Conservation (phyloP, 2,888 invertebrate species). For the Polydrusus pterygomalis region DNA sequence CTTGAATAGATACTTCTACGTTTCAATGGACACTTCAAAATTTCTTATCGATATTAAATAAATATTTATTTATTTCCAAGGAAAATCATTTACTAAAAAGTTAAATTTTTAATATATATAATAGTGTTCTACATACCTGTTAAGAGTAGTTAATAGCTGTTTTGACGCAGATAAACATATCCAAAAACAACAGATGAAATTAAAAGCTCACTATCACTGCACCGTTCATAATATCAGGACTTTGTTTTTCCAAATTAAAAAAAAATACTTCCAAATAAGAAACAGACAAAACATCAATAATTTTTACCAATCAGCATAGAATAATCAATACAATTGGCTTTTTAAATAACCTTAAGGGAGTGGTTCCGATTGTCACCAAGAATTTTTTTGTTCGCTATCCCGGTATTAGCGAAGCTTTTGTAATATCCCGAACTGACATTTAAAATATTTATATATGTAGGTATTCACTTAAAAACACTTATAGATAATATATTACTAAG, state of each 20-base stretch:
- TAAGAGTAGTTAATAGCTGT: not conserved
- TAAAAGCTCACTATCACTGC: not conserved
- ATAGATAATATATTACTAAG: constrained; percentile 44
- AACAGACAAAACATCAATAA: no score
- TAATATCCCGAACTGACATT: not conserved
- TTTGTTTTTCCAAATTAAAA: constrained; percentile 1
- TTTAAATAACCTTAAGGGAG: constrained; percentile 43
- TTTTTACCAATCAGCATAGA: constrained; percentile 24
- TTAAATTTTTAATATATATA: constrained; percentile 1
- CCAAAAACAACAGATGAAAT: not conserved
- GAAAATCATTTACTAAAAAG: not conserved
- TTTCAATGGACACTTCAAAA: constrained; percentile 32
- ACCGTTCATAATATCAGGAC: not conserved
- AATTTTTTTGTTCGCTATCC: constrained; percentile 29
- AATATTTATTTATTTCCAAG: not conserved
- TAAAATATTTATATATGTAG: constrained; percentile 26
- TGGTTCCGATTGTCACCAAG: constrained; percentile 43
- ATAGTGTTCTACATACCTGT: constrained; percentile 1
- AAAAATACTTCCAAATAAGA: not conserved
- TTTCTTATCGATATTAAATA: constrained; percentile 33
- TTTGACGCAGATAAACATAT: not conserved
- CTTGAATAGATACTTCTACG: not conserved
- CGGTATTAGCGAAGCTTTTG: not conserved
- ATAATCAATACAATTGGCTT: constrained; percentile 25
- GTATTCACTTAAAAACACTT: constrained; percentile 39